Evolutionary conservation across 2,888 invertebrate species (phyloP), one percentile per base, ranked within the genome.

Genomic region (Lasioglossum calceatum): DNA sequence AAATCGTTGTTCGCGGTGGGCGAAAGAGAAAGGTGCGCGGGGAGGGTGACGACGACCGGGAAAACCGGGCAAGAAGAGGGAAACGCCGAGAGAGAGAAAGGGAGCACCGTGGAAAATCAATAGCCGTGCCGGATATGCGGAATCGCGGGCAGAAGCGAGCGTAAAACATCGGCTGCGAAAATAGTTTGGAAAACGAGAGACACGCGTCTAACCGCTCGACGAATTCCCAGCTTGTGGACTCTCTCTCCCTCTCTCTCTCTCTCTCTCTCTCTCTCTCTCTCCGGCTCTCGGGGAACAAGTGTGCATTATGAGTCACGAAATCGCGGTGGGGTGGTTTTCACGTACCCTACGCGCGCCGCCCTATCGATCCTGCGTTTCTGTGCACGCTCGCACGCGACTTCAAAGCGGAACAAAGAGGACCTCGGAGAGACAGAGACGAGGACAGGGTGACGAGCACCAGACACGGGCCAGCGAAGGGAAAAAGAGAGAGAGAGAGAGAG

Each of bases 231-330:
- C 27, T 27, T 16, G 61, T 64, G 64, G 64, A 64, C 27, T 27
- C 61, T 27, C 4, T 61, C 58, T 61, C 61, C 1, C 14, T 27
- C 61, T 27, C 16, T 27, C 27, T 32, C 32, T 32, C 5, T 27
- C 27, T 27, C 27, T 12, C 16, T 27, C 61, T 27, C 16, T 27
- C 27, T 32, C 32, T 32, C 5, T 27, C 27, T 27, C 27, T 12
- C 16, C 36, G 42, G 89, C 67, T 19, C 19, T 67, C 8, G 23
- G 67, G 36, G 85, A 88, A 42, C 92, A 92, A 92, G 92, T 92
- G 91, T 93, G 92, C 86, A 92, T 92, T 93, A 93, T 94, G 94
- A 94, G 93, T 94, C 94, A 94, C 88, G 93, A 91, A 93, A 93
- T 93, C 91, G 91, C 88, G 90, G 88, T 82, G 91, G 91, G 92